Base-by-base conservation (phyloP, 2,888 invertebrate species). In the Pterostichus madidus region DNA sequence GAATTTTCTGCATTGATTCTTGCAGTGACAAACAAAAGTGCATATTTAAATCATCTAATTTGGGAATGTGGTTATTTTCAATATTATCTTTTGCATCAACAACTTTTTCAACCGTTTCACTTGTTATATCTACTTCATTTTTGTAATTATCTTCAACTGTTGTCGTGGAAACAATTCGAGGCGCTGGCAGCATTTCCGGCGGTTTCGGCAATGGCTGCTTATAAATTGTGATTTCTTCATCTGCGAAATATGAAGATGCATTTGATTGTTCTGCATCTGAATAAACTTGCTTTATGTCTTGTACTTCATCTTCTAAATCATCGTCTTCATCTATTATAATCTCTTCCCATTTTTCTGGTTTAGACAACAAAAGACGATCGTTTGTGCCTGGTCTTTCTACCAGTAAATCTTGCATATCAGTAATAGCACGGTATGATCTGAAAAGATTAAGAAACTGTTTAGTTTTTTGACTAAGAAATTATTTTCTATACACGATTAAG, bases 11-110 rank as follows among this genome's bases (percentile, higher is more conserved):
- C 59, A 78, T 24, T 10, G 35, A 39, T 61, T 56, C 35, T 8
- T 78, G 39, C 11, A 78, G 61, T 0, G 78, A 78, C 13, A 78
- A 61, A 78, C 78, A 78, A 78, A 78, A 78, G 59, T 78, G 78
- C 44, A 78, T 59, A 15, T 5, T 59, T n/a, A 59, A n/a, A 61
- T 78, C 78, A 24, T 61, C 35, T 8, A 5, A 7, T 39, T 6
- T 8, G 39, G 8, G 39, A 1, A 24, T 24, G 39, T 6, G 39
- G 39, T 39, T 39, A 8, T 6, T 17, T 59, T 8, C 31, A 24
- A 59, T 2, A 59, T 10, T 31, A 31, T 3, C 17, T 24, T 59
- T 59, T 11, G 10, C 31, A 10, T 59, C 59, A 13, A 61, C 13
- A 31, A 5, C 35, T 64, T 64, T 64, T 13, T 64, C 35, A 0